Conservation (phyloP, 2,797 vertebrate species). For the Chrysocyon brachyurus region DNA sequence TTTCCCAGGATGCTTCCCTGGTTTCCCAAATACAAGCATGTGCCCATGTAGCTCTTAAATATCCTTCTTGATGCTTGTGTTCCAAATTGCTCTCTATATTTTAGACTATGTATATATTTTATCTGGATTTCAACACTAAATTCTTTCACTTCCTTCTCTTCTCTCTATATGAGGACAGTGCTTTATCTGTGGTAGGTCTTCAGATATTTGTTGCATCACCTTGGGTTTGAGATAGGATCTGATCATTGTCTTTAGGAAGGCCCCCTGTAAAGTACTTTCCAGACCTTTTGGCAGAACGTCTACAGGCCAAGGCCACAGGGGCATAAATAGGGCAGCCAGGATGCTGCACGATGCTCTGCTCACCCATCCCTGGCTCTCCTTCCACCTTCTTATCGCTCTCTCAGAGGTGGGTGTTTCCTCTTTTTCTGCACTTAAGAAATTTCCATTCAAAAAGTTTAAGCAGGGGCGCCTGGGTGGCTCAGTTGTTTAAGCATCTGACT, state of each 20-base stretch:
- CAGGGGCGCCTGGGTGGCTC: background rate
- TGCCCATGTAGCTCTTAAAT: background rate
- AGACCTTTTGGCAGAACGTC: background rate
- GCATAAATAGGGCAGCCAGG: rapidly evolving
- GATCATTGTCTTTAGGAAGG: background rate
- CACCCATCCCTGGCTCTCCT: rapidly evolving
- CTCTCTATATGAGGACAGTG: background rate
- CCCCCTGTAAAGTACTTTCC: background rate
- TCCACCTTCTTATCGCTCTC: background rate
- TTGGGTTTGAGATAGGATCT: background rate
- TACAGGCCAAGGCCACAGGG: background rate
- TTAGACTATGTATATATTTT: background rate
- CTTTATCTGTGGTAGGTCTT: background rate
- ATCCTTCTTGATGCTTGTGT: background rate
- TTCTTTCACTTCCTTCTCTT: background rate
- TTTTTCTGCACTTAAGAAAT: background rate
- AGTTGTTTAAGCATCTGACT: background rate
- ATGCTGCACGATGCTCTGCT: rapidly evolving
- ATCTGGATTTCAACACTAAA: background rate
- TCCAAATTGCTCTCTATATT: background rate
- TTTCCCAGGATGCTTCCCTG: background rate
- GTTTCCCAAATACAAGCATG: background rate
- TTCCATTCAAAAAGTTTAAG: background rate
- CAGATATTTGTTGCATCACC: background rate
- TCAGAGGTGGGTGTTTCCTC: background rate